Evolutionary conservation across 2,888 invertebrate species (phyloP), one percentile per base, ranked within the genome.

Genomic region (Thyatira batis): DNA sequence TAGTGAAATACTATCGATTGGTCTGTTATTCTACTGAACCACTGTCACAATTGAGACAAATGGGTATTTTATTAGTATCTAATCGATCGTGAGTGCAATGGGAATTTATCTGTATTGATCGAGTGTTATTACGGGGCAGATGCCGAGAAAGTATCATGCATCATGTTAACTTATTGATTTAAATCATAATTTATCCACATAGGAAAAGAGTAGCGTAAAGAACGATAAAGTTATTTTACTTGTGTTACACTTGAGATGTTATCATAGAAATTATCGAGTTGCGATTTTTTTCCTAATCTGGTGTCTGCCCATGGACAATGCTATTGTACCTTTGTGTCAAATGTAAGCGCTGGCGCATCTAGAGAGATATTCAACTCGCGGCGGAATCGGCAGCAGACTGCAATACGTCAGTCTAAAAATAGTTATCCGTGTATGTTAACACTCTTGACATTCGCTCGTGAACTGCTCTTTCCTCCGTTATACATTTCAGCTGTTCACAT

Each of bases 401-500:
- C 28, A 48, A 46, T 27, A 17, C n/a, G 28, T 48, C 48, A 28
- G 27, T 27, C 48, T 27, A 28, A 48, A 48, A 48, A 48, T 48
- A 48, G 48, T 20, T 1, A 20, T 48, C 17, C 27, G 27, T 20
- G 20, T 27, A 27, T 48, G 46, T 46, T 46, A 27, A 48, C 48
- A 28, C 48, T 48, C 48, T 27, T 48, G 48, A 48, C 48, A 48
- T 48, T 48, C 48, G 11, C 27, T 48, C 48, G 9, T 27, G 48
- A 23, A 27, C 27, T 17, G 48, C 13, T 20, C 27, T 17, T 9
- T 27, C 25, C 20, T 23, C 25, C 10, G 10, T 28, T 48, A 48
- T 48, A 48, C 17, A 48, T 48, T 48, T 28, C 28, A 20, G 48
- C 27, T 27, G 27, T 48, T 48, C 27, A 46, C 27, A 13, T 46